Evolutionary conservation across 37 sponge, comb jelly and placozoan genomes (phyloP), one percentile per base, ranked within the genome.

Genomic region (Beroe ovata): DNA sequence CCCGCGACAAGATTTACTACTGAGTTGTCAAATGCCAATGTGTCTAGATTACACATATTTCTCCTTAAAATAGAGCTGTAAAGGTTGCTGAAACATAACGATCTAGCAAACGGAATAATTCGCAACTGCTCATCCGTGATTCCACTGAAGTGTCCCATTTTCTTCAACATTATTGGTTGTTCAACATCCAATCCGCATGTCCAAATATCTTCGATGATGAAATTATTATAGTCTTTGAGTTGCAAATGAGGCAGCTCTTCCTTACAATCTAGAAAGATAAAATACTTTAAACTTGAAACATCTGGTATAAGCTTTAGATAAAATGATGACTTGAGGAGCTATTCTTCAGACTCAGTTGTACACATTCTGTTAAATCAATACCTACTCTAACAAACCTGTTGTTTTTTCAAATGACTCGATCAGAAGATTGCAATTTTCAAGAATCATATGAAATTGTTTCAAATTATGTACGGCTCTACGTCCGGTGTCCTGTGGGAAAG

Each of bases 391-490:
- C 11, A 47, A 47, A 66, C 69, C 18, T 66, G 29, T 66, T 34
- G 25, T 66, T 18, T 29, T 16, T 4, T 30, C 69, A 18, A 66
- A 66, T 11, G 69, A 2, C 8, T 66, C 35, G 8, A 66, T 66
- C 35, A 66, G 69, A 14, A 32, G 16, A 6, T 66, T 25, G 16
- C 69, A 66, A 16, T 66, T 66, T 26, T 18, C 18, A 33, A 66
- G 69, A 32, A 33, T 66, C 69, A 66, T 34, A 4, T 66, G 69
- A 30, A 66, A 66, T 66, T 66, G 32, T 32, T 32, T 37, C 8
- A 66, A 66, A 34, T 66, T 37, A 47, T 47, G 11, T 11, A 16
- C 54, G 11, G 54, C 54, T 16, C 11, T 47, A 47, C 11, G 11
- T 16, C 6, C 11, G 11, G 54, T 47, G 6, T 47, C 54, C 54